Percentiles rank a stretch among this genome's conserved stretches.
Conservation (phyloP, 2,113 vertebrate genomes). For the Paralichthys olivaceus region DNA sequence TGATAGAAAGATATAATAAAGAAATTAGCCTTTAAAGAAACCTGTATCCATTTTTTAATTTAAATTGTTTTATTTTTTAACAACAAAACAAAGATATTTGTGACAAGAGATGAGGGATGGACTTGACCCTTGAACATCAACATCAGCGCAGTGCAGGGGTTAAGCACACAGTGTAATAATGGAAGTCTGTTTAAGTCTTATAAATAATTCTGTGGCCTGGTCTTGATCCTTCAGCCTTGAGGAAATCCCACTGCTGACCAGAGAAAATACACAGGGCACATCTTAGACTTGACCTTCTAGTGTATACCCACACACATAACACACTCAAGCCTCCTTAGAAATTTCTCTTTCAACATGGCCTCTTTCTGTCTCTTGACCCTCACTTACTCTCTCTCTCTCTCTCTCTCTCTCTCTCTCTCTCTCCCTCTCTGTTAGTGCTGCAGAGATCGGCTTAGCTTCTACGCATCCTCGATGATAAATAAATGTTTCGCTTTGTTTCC, state of each 20-base stretch:
- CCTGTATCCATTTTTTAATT: no score
- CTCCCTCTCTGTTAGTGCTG: constrained; percentile 38
- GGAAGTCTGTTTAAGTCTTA: constrained; percentile 50
- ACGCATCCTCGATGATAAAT: constrained; percentile 83
- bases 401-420: constrained; percentile 25
- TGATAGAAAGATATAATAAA: no score
- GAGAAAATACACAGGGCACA: constrained; percentile 47
- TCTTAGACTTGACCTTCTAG: constrained; percentile 62
- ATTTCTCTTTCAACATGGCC: constrained; percentile 54
- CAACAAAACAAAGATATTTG: neutral
- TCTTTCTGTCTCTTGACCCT: constrained; percentile 56
- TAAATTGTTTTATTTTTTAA: neutral
- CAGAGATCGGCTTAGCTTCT: constrained; percentile 56
- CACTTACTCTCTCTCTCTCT: constrained; percentile 16
- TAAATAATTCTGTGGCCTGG: constrained; percentile 61
- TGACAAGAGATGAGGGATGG: constrained; percentile 13
- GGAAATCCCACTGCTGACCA: constrained; percentile 64
- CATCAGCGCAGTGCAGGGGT: constrained; percentile 16
- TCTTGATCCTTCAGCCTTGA: constrained; percentile 61
- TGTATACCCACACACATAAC: constrained; percentile 45
- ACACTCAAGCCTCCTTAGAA: constrained; percentile 37
- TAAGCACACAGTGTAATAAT: constrained; percentile 24
- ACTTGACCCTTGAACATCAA: constrained; percentile 17
- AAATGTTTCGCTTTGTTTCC: constrained; percentile 89
- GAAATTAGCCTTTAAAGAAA: no score